phyloP scores from a whole-genome alignment of 64 coral and sea anemone species.

The Dendrophyllia cribrosa region DNA sequence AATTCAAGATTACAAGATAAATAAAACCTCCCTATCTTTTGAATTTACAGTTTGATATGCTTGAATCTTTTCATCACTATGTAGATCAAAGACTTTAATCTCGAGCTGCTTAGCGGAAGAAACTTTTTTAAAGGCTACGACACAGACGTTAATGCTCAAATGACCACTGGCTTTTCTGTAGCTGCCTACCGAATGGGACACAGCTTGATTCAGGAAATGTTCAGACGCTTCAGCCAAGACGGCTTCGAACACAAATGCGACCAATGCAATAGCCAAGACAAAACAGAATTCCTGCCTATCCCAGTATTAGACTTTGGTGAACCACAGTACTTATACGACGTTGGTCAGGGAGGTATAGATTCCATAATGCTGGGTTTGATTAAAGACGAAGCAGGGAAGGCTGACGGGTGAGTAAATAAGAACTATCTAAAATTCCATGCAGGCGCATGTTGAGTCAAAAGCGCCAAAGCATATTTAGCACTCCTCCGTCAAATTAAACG shows the following conservation, averaged over 20 bases:
- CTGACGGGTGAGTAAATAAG: slow-evolving; percentile 23
- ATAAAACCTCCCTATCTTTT: no score
- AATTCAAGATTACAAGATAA: no score
- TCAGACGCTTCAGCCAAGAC: background rate
- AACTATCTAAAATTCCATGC: no score
- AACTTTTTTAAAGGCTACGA: slow-evolving; percentile 8
- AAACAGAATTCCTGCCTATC: background rate
- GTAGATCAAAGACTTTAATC: background rate
- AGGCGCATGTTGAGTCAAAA: no score
- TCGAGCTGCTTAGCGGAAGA: background rate
- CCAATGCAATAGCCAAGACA: background rate
- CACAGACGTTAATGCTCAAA: background rate
- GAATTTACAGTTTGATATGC: no score
- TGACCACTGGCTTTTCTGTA: slow-evolving; percentile 21
- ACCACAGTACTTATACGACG: slow-evolving; percentile 20
- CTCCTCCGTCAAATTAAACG: no score
- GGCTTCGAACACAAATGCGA: background rate
- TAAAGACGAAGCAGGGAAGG: background rate
- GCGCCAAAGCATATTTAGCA: no score
- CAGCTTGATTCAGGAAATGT: slow-evolving; percentile 43
- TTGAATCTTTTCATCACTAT: no score
- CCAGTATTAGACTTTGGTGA: background rate
- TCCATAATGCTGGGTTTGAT: slow-evolving; percentile 17
- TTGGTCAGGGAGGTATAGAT: slow-evolving; percentile 1
- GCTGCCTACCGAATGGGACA: slow-evolving; percentile 72